Conservation (phyloP, 2,888 invertebrate genomes). For the Ochlodes sylvanus region DNA sequence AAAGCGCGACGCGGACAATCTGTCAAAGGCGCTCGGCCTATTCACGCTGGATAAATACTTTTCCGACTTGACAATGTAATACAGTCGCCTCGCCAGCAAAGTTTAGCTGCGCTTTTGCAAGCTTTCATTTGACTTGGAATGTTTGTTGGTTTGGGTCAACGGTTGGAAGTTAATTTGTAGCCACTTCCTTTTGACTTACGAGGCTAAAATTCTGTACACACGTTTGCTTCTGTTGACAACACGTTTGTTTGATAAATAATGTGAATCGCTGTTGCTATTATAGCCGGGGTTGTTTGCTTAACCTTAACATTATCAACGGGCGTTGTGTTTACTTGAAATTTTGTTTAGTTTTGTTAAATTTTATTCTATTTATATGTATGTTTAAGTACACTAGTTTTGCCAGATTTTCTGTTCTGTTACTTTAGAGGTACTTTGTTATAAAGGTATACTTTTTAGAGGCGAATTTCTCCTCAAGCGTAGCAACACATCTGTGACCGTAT, state of each 20-base stretch:
- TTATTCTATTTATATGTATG: background rate
- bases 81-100: slow-evolving; percentile 1
- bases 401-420: too few relatives aligned
- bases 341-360: background rate
- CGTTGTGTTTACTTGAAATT: background rate
- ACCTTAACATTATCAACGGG: slow-evolving; percentile 12
- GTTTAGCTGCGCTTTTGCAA: slow-evolving; percentile 11
- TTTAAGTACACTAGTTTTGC: too few relatives aligned
- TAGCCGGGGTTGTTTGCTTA: slow-evolving; percentile 12
- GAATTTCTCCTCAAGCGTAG: too few relatives aligned
- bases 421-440: too few relatives aligned
- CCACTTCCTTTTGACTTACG: slow-evolving; percentile 10
- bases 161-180: slow-evolving; percentile 5
- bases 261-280: slow-evolving; percentile 7
- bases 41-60: slow-evolving; percentile 71
- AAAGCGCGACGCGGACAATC: slow-evolving; percentile 65
- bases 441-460: too few relatives aligned
- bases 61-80: slow-evolving; percentile 56
- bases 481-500: too few relatives aligned
- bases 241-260: slow-evolving; percentile 15
- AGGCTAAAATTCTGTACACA: slow-evolving; percentile 12
- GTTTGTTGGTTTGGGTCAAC: slow-evolving; percentile 5
- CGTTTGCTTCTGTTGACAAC: slow-evolving; percentile 5
- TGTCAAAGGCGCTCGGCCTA: slow-evolving; percentile 68
- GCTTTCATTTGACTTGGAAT: slow-evolving; percentile 13